A percentile compares a stretch with the other conserved stretches of the same genome.
Evolutionary conservation across 2,797 vertebrate species (phyloP).

Genomic region (Micromesistius poutassou): DNA sequence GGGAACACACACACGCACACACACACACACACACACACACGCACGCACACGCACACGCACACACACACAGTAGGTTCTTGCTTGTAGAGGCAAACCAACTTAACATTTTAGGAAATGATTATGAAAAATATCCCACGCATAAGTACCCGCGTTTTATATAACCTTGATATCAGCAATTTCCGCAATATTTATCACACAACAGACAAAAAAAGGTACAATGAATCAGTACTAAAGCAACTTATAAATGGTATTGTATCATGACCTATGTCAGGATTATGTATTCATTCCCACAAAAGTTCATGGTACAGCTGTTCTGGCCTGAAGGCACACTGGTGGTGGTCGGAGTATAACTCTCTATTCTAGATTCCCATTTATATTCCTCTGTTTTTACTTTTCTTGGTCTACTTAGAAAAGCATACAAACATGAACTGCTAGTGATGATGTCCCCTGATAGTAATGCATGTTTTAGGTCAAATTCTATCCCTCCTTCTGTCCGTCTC

Average conservation of each 20-base stretch:
- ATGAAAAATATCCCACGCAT: not conserved
- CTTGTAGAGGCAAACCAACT: not conserved
- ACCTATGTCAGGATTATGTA: not conserved
- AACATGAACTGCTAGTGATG: too few relatives aligned
- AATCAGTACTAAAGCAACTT: not conserved
- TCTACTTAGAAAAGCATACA: not conserved
- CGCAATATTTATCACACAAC: not conserved
- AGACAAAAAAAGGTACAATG: not conserved
- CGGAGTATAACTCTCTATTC: too few relatives aligned
- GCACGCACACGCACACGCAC: not conserved
- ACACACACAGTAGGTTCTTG: not conserved
- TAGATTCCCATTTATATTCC: not conserved
- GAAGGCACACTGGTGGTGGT: too few relatives aligned
- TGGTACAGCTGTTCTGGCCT: too few relatives aligned
- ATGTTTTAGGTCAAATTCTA: not conserved
- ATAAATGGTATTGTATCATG: not conserved
- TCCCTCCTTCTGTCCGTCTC: not conserved
- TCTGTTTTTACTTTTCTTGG: not conserved
- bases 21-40: not conserved
- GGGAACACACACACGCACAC: not conserved
- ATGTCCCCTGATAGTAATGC: too few relatives aligned
- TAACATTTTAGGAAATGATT: not conserved
- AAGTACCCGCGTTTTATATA: not conserved
- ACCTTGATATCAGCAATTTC: not conserved
- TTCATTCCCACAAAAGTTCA: too few relatives aligned